Evolutionary conservation across 1,140 invertebrate genomes (phyloP), one percentile per base, ranked within the genome.

Genomic region (Leguminivora glycinivorella): DNA sequence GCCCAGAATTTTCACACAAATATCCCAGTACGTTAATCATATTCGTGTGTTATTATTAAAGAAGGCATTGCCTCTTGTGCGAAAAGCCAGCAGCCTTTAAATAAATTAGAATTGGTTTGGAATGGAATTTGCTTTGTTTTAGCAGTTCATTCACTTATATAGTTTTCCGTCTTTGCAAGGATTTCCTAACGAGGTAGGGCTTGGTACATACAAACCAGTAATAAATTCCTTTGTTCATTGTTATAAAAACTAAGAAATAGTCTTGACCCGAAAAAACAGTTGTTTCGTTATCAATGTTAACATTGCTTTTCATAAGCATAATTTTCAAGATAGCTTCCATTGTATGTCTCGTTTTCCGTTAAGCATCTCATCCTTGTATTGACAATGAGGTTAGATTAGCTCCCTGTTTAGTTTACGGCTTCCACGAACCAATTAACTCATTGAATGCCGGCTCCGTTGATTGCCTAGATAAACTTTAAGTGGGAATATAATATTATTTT

Each of bases 1-100:
- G 78, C 76, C 78, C 78, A 80, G 74, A 74, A 68, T 72, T 77
- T 70, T 34, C 17, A 56, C 26, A 56, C 26, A 56, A 71, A 67
- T 56, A 71, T 67, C 31, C 47, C 31, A 67, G 47, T 38, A 34
- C 25, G 34, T 52, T 34, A 56, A 56, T 31, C 43, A 67, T 31
- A 17, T 47, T 67, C 24, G 38, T 19, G 38, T 63, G 58, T 56
- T 71, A 67, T 67, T 34, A 71, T 71, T 67, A 66, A 58, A 70
- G 7, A 70, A 58, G 58, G 9, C 69, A 63, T 63, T 63, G 26
- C 56, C 56, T 29, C 25, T 14, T 9, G 4, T 29, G 10, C 22
- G 25, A 17, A n/a, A 60, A 60, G 22, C n/a, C 34, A 38, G 19
- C 9, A 22, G 56, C 24, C 24, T 26, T 63, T 29, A 63, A 31